Evolutionary conservation across 1,140 invertebrate species (phyloP), one percentile per base, ranked within the genome.

Genomic region (Formica selysi): DNA sequence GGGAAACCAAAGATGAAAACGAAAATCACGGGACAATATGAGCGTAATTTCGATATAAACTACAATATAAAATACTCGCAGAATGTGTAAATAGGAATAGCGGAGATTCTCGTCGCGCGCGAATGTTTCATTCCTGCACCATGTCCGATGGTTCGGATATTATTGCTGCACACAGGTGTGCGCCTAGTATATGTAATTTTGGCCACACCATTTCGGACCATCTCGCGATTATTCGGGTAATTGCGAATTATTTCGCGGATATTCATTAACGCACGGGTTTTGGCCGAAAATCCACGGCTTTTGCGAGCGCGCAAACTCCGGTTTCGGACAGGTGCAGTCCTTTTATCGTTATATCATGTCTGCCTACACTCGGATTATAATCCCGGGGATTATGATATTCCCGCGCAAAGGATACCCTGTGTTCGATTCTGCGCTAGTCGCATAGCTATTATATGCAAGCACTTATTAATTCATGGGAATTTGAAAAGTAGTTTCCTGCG

Each of bases 161-260:
- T 80, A 62, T 48, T 10, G 38, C n/a, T 48, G 32, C 64, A 32
- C 32, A 32, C 32, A 44, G 38, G 41, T 62, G 61, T 67, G 29
- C 26, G n/a, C 16, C 32, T 61, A 64, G 61, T 73, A 22, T 19
- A 51, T 64, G 76, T 85, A 70, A 85, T 87, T 76, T 51, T 13
- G 29, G 10, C 19, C 54, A 44, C 36, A 64, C 36, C 22, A 71
- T 87, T 85, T 87, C 57, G 44, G 73, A 51, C 71, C 74, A 54
- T 19, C 19, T 85, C 29, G 38, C 54, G 48, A 87, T 87, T 85
- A 85, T 85, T 38, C 73, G 11, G 44, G 29, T 78, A 87, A 87
- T 85, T 85, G 48, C 48, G 26, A 64, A 87, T 87, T 87, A 85
- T 87, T 78, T 87, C 73, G 10, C 44, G 54, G 61, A 84, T 84